Percentiles rank a stretch among this genome's conserved stretches.
Evolutionary conservation across 2,888 invertebrate genomes (phyloP).

Genomic region (Julus scanicus): DNA sequence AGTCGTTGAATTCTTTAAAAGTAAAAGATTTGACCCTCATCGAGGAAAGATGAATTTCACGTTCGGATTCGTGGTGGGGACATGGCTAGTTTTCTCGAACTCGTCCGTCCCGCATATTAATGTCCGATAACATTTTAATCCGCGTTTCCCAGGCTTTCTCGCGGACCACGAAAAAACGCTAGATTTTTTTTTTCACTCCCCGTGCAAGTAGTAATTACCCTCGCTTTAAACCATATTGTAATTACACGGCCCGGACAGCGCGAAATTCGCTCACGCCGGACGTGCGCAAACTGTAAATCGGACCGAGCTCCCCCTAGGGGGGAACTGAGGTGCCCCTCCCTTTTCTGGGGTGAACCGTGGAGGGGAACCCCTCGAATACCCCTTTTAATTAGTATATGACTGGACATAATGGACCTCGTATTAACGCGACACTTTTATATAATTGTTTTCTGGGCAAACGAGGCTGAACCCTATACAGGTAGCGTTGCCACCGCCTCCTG

Average conservation of each 20-base stretch:
- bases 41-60: not conserved
- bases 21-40: too few relatives aligned
- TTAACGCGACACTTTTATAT: not conserved
- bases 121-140: constrained; percentile 7
- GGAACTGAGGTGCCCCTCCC: not conserved
- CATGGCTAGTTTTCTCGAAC: not conserved
- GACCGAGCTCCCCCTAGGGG: not conserved
- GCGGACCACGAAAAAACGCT: not conserved
- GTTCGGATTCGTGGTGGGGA: not conserved
- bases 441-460: not conserved
- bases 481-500: not conserved
- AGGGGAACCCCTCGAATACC: not conserved
- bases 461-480: too few relatives aligned
- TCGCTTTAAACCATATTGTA: constrained; percentile 26
- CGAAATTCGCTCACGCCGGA: not conserved
- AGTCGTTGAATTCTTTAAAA: too few relatives aligned
- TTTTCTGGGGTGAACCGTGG: not conserved
- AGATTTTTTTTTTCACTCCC: not conserved
- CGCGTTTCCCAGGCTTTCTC: constrained; percentile 1
- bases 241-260: not conserved
- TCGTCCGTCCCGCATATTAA: constrained; percentile 4
- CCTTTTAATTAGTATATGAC: constrained; percentile 2
- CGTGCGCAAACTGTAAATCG: not conserved
- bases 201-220: constrained; percentile 9
- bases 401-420: not conserved